These are phyloP conservation scores for Coregonus suidteri DNA, from an alignment of 2,797 vertebrate genomes.

Conservation along the genomic window DNA sequence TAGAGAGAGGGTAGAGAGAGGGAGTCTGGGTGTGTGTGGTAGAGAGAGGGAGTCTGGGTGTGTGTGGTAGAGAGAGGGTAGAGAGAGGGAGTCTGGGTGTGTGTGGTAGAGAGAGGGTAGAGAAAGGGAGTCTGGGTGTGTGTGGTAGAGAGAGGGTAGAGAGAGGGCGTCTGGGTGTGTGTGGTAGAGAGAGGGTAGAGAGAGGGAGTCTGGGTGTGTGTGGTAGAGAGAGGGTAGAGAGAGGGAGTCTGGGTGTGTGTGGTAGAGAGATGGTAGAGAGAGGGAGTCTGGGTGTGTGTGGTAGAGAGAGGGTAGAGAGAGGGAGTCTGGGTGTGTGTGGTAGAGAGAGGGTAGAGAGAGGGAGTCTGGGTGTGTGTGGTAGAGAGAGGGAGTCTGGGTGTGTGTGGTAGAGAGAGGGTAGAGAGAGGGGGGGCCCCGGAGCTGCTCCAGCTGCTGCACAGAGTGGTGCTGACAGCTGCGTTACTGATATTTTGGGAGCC, in stretches of 20 bases:
- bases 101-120: slow-evolving; percentile 4
- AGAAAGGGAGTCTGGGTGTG: not conserved
- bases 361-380: slow-evolving; percentile 16
- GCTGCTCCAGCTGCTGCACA: slow-evolving; percentile 66
- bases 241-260: too few species aligned
- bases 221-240: not conserved
- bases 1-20: too few species aligned
- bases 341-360: not conserved
- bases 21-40: too few species aligned
- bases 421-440: slow-evolving; percentile 30
- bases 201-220: not conserved
- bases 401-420: not conserved
- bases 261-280: too few species aligned
- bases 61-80: slow-evolving; percentile 2
- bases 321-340: slow-evolving; percentile 12
- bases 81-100: not conserved
- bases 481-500: slow-evolving; percentile 70
- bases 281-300: slow-evolving; percentile 4
- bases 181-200: not conserved
- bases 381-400: not conserved
- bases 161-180: too few species aligned
- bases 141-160: not conserved
- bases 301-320: not conserved
- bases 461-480: slow-evolving; percentile 73
- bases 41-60: too few species aligned